Evolutionary conservation across 2,888 invertebrate species (phyloP).

Genomic region (Standfussiana lucernea): DNA sequence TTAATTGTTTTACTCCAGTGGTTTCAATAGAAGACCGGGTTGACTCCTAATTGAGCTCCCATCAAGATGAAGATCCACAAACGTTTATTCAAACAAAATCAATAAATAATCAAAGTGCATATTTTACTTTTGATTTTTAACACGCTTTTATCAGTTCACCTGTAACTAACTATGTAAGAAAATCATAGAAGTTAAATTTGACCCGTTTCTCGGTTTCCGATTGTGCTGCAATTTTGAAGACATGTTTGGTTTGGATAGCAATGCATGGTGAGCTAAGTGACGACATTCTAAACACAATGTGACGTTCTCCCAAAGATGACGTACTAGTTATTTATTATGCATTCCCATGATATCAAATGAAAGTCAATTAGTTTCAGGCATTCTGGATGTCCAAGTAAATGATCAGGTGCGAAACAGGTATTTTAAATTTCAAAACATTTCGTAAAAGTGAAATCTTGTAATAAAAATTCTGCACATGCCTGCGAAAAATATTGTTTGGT

Average conservation of each 20-base stretch:
- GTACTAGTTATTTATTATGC: background rate
- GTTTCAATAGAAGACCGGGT: background rate
- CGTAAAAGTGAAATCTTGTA: background rate
- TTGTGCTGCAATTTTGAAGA: background rate
- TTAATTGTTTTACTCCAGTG: background rate
- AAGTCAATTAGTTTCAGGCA: background rate
- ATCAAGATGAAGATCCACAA: background rate
- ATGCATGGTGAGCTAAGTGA: no score
- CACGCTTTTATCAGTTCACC: background rate
- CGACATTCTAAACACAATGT: background rate
- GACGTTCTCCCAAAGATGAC: background rate
- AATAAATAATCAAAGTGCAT: no score
- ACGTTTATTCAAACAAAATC: background rate
- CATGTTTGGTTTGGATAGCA: background rate
- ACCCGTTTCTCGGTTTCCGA: background rate
- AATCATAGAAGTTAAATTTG: background rate
- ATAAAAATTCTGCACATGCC: slow-evolving; percentile 15
- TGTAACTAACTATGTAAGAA: no score
- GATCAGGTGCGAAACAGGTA: background rate
- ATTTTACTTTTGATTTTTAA: background rate
- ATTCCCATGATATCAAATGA: background rate
- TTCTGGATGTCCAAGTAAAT: background rate
- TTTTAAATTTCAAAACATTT: background rate
- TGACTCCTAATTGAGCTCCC: background rate
- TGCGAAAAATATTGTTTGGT: slow-evolving; percentile 27